These are phyloP conservation scores for Sebastes fasciatus DNA, from an alignment of 2,113 vertebrate genomes.

Conservation along the genomic window DNA sequence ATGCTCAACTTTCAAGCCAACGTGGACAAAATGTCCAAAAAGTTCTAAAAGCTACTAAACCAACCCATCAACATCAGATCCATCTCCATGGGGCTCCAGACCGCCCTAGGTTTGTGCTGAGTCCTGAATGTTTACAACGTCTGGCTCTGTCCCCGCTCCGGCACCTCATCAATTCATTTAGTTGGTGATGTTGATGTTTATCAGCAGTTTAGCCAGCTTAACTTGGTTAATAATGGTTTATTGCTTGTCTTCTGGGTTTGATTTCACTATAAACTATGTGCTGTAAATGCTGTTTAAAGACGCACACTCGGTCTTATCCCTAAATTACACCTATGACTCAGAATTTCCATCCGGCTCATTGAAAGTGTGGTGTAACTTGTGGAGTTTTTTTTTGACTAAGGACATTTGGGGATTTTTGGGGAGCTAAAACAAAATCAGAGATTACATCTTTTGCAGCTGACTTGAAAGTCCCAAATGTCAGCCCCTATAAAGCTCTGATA, in stretches of 20 bases:
- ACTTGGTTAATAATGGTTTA: too few species aligned
- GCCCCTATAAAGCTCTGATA: background rate
- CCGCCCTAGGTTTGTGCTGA: too few species aligned
- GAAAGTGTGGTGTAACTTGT: background rate
- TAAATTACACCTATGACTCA: background rate
- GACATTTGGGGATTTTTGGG: background rate
- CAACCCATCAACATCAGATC: too few species aligned
- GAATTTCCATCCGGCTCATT: background rate
- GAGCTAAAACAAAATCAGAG: background rate
- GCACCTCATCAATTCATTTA: too few species aligned
- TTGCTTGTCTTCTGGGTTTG: background rate
- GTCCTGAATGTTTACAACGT: too few species aligned
- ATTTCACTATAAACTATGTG: background rate
- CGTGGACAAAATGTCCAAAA: too few species aligned
- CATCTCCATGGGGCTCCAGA: too few species aligned
- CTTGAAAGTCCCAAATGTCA: conserved; percentile 13
- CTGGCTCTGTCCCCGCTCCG: too few species aligned
- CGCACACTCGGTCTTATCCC: background rate
- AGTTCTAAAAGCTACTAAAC: too few species aligned
- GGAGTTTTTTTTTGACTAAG: background rate
- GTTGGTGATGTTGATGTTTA: too few species aligned
- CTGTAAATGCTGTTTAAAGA: background rate
- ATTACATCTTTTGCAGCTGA: background rate
- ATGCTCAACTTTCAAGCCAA: too few species aligned
- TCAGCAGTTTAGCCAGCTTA: too few species aligned